Percentiles rank a stretch among this genome's conserved stretches.
These are phyloP conservation scores for Microplitis mediator DNA, from an alignment of 1,140 invertebrate genomes.

Conservation along the genomic window DNA sequence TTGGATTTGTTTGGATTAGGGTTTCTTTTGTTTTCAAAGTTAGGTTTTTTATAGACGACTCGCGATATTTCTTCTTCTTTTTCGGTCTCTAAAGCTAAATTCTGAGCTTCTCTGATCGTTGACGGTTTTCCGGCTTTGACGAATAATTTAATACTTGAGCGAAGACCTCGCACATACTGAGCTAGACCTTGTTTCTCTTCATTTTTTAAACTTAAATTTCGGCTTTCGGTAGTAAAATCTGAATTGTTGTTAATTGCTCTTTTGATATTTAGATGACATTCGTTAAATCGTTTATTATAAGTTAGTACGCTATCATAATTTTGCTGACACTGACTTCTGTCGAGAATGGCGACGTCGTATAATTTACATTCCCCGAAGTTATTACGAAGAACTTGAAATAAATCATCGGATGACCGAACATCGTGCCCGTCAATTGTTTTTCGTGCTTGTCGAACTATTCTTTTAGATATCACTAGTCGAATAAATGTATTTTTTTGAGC, in stretches of 20 bases:
- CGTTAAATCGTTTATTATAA: slow-evolving; percentile 10
- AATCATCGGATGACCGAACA: no score
- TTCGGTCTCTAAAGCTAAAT: slow-evolving; percentile 17
- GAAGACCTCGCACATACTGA: slow-evolving; percentile 3
- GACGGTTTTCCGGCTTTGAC: slow-evolving; percentile 8
- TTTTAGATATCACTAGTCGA: no score
- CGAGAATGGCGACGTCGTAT: not conserved
- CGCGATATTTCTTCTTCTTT: slow-evolving; percentile 3
- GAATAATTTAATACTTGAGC: slow-evolving; percentile 12
- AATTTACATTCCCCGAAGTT: slow-evolving; percentile 4
- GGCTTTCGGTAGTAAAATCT: not conserved
- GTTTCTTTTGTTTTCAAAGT: not conserved
- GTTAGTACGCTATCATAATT: not conserved
- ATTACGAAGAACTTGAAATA: no score
- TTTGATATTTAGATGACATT: slow-evolving; percentile 1
- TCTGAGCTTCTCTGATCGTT: slow-evolving; percentile 6
- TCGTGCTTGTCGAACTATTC: no score
- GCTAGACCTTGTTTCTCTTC: slow-evolving; percentile 5
- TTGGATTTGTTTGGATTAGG: no score
- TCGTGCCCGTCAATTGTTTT: no score
- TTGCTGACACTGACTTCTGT: slow-evolving; percentile 19
- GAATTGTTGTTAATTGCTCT: slow-evolving; percentile 2
- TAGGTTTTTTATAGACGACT: not conserved
- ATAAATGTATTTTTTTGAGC: no score
- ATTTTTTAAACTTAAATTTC: not conserved